These are phyloP conservation scores for Elegia similella DNA, from an alignment of 2,888 invertebrate species.

Conservation along the genomic window DNA sequence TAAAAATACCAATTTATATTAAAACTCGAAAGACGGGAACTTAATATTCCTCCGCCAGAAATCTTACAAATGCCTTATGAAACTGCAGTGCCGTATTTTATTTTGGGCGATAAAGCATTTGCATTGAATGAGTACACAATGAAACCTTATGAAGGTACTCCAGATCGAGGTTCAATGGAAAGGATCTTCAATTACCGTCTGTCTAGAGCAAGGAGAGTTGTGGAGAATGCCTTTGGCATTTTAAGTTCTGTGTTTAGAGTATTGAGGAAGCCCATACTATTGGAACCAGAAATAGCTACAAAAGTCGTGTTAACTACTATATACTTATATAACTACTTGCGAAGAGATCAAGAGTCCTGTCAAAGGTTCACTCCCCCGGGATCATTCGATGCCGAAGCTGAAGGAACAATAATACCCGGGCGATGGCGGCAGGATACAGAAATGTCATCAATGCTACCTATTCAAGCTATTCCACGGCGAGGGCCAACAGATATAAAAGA, in stretches of 20 bases:
- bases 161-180: constrained; percentile 21
- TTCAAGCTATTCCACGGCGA: constrained; percentile 26
- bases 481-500: constrained; percentile 21
- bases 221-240: constrained; percentile 28
- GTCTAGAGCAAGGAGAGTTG: constrained; percentile 21
- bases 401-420: constrained; percentile 25
- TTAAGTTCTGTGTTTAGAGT: constrained; percentile 21
- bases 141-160: constrained; percentile 19
- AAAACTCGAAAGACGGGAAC: constrained; percentile 19
- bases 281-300: constrained; percentile 20
- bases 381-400: constrained; percentile 25
- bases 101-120: constrained; percentile 25
- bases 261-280: constrained; percentile 21
- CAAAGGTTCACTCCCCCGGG: constrained; percentile 23
- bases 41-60: constrained; percentile 16
- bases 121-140: constrained; percentile 19
- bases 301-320: constrained; percentile 23
- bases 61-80: not conserved
- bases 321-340: constrained; percentile 25
- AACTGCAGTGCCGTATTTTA: constrained; percentile 18
- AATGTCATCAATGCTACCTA: constrained; percentile 25
- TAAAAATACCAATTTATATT: constrained; percentile 20
- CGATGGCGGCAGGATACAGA: constrained; percentile 27
- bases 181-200: constrained; percentile 23
- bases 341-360: constrained; percentile 22